Conservation (phyloP, 2,113 vertebrate species). For the Todiramphus saurophagus region DNA sequence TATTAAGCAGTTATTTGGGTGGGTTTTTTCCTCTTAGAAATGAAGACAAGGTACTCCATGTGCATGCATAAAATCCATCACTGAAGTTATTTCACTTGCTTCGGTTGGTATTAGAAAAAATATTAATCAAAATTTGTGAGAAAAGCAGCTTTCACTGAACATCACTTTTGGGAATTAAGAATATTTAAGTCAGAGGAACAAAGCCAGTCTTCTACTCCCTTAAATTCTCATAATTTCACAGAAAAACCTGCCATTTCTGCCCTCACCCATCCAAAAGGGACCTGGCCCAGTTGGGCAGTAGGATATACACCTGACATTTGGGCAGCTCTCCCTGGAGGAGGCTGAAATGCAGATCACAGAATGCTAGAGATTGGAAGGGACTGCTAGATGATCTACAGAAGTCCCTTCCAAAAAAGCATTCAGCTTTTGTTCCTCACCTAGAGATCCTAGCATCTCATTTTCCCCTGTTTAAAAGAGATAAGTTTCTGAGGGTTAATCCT, state of each 20-base stretch:
- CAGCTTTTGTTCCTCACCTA: neutral
- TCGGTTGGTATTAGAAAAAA: neutral
- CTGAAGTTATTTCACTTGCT: neutral
- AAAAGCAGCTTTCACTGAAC: neutral
- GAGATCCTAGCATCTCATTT: neutral
- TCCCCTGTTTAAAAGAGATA: neutral
- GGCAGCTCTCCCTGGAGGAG: neutral
- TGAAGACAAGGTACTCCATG: neutral
- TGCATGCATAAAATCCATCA: constrained; percentile 19
- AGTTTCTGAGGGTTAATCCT: neutral
- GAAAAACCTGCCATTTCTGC: rapidly evolving
- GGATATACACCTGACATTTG: neutral
- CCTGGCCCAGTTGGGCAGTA: neutral
- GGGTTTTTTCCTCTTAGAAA: neutral
- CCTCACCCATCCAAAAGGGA: neutral
- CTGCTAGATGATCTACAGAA: too few species aligned
- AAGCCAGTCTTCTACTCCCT: neutral
- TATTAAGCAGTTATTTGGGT: constrained; percentile 61
- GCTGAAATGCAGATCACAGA: neutral
- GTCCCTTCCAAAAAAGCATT: neutral
- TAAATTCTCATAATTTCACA: neutral
- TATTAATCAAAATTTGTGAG: neutral
- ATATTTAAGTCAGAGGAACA: neutral
- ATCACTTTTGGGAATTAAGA: neutral
- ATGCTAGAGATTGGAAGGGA: too few species aligned